Conservation (phyloP, 1,140 invertebrate genomes). For the Zaprionus taronus region DNA sequence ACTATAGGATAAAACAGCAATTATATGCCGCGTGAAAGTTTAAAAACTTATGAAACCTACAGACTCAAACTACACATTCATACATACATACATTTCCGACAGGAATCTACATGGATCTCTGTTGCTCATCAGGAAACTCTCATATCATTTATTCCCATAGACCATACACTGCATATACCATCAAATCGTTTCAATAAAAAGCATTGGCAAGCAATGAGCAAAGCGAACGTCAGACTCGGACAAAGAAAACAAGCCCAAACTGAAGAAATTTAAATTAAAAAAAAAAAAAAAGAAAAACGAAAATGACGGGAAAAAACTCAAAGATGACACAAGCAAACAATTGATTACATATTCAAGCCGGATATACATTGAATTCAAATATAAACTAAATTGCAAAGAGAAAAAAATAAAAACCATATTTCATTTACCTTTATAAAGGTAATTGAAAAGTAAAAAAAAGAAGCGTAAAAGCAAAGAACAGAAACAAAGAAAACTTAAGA, state of each 20-base stretch:
- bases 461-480: neutral
- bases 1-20: neutral
- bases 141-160: too few species aligned
- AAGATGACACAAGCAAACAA: neutral
- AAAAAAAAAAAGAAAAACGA: neutral
- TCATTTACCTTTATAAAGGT: neutral
- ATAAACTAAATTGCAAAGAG: neutral
- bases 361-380: conserved; percentile 9
- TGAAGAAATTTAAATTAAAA: conserved; percentile 5
- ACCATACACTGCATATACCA: neutral
- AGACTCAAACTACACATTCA: neutral
- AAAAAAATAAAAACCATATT: neutral
- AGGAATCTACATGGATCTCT: neutral
- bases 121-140: neutral
- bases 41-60: conserved; percentile 4
- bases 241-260: neutral
- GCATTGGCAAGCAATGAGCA: neutral
- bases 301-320: neutral
- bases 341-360: neutral
- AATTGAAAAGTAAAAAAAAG: neutral
- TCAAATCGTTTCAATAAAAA: neutral
- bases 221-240: neutral
- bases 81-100: neutral
- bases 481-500: neutral
- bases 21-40: conserved; percentile 2